Percentiles rank a stretch among this genome's conserved stretches.
Conservation (phyloP, 2,888 invertebrate genomes). For the Sarcophaga carnaria region DNA sequence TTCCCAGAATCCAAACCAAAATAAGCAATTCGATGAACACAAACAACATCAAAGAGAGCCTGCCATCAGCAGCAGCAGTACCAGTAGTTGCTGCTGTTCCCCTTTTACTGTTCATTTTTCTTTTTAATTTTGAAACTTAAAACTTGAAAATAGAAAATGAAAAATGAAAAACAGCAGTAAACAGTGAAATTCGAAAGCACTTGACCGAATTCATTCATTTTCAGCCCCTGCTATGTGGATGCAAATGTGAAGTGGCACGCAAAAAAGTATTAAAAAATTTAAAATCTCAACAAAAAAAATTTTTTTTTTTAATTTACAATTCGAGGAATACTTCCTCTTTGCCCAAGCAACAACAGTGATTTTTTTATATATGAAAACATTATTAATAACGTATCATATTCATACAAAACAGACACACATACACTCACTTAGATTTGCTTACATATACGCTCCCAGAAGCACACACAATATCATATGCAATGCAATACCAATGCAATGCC, state of each 20-base stretch:
- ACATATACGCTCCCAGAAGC: background rate
- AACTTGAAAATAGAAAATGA: too few species aligned
- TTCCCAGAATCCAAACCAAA: too few species aligned
- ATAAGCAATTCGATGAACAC: too few species aligned
- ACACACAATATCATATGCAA: background rate
- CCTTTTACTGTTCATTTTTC: too few species aligned
- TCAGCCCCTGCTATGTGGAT: background rate
- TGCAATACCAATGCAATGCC: slow-evolving; percentile 32
- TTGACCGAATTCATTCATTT: background rate
- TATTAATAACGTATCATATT: slow-evolving; percentile 13
- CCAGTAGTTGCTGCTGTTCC: too few species aligned
- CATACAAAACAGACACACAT: background rate
- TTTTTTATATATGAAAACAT: slow-evolving; percentile 23
- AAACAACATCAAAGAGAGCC: too few species aligned
- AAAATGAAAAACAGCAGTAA: background rate
- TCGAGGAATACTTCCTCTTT: slow-evolving; percentile 57
- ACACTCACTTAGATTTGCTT: background rate
- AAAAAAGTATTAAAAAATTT: background rate
- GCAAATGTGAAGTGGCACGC: background rate
- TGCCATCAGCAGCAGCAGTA: too few species aligned
- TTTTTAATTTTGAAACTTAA: too few species aligned
- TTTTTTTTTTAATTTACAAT: slow-evolving; percentile 7
- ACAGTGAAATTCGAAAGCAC: background rate
- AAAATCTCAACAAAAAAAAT: background rate
- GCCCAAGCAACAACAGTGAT: slow-evolving; percentile 32